Conservation (phyloP, 2,797 vertebrate species). For the Eulemur mongoz region DNA sequence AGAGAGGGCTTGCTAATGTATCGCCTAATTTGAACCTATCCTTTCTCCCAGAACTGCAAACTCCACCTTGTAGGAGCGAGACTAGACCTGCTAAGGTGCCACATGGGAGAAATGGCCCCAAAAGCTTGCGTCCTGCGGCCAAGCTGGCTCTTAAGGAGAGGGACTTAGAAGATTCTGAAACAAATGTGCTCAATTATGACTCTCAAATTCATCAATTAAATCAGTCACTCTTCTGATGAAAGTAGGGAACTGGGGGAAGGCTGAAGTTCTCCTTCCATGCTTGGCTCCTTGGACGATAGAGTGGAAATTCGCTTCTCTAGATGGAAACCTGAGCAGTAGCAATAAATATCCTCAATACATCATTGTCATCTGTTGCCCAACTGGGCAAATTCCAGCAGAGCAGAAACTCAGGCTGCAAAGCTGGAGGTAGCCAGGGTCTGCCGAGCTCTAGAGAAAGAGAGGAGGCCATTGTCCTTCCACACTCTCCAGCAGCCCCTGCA, state of each 20-base stretch:
- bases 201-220: not conserved
- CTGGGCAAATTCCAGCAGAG: not conserved
- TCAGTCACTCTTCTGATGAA: not conserved
- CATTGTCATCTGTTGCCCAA: not conserved
- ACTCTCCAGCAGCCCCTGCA: not conserved
- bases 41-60: not conserved
- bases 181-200: not conserved
- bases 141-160: not conserved
- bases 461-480: not conserved
- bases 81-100: not conserved
- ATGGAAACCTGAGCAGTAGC: not conserved
- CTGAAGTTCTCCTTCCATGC: not conserved
- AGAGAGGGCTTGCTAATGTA: not conserved
- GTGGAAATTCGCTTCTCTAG: not conserved
- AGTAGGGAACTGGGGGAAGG: not conserved
- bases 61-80: not conserved
- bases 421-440: too few relatives aligned
- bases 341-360: not conserved
- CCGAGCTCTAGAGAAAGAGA: not conserved
- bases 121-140: not conserved
- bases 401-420: not conserved
- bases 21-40: not conserved
- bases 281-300: not conserved
- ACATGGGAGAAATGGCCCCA: not conserved
- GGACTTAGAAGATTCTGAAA: not conserved